Percentiles rank a stretch among this genome's conserved stretches.
These are phyloP conservation scores for Xiphorhynchus elegans DNA, from an alignment of 2,113 vertebrate genomes.

Conservation along the genomic window DNA sequence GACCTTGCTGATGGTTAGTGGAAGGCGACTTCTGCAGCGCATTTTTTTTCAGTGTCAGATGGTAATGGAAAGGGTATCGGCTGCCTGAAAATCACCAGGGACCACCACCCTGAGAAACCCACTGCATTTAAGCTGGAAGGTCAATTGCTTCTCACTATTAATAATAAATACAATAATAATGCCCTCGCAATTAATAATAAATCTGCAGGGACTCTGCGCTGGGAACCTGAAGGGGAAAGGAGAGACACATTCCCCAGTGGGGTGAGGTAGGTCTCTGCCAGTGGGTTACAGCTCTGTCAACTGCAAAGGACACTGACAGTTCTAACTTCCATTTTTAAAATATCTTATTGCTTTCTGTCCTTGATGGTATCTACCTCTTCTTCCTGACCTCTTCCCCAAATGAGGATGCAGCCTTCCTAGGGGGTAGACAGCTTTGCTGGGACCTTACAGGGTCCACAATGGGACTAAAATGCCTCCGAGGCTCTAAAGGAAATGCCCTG, in stretches of 20 bases:
- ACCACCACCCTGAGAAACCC: neutral
- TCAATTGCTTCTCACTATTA: neutral
- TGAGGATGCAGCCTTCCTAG: neutral
- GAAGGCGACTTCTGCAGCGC: slow-evolving; percentile 58
- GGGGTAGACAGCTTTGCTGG: neutral
- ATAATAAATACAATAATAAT: neutral
- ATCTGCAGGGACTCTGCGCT: neutral
- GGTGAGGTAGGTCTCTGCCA: neutral
- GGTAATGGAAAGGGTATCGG: slow-evolving; percentile 44
- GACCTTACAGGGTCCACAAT: neutral
- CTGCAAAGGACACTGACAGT: neutral
- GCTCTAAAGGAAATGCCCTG: neutral
- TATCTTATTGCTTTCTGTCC: neutral
- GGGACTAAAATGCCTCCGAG: neutral
- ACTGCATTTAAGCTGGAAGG: neutral
- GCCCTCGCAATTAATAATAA: neutral
- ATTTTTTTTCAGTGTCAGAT: slow-evolving; percentile 74
- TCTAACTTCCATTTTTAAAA: neutral
- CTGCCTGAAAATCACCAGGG: neutral
- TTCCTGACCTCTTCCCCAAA: neutral
- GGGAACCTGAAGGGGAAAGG: neutral
- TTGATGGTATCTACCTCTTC: neutral
- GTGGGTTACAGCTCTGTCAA: neutral
- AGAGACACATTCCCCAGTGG: neutral
- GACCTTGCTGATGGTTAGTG: slow-evolving; percentile 71